Evolutionary conservation across 2,797 vertebrate genomes (phyloP).

Genomic region (Arctocebus calabarensis): DNA sequence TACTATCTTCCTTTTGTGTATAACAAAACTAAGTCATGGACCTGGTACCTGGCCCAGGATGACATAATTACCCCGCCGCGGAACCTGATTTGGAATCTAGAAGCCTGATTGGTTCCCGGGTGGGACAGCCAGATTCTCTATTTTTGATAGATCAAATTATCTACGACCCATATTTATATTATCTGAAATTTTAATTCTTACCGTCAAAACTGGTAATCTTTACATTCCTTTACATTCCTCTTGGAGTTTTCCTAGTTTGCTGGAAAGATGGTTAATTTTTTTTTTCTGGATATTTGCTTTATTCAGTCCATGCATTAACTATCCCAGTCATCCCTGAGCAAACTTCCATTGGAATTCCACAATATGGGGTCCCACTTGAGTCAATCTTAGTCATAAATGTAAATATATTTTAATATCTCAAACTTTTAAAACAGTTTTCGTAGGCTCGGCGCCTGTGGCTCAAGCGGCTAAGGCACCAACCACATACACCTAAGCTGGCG

Average conservation of each 20-base stretch:
- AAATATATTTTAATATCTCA: too few relatives aligned
- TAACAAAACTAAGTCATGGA: not conserved
- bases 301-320: not conserved
- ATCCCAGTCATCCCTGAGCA: not conserved
- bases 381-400: not conserved
- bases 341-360: not conserved
- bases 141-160: not conserved
- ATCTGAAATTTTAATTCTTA: not conserved
- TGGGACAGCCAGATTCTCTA: not conserved
- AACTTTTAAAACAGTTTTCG: too few relatives aligned
- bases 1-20: not conserved
- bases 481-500: too few relatives aligned
- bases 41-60: not conserved
- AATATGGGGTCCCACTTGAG: not conserved
- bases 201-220: not conserved
- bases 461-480: too few relatives aligned
- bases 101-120: not conserved
- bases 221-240: not conserved
- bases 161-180: not conserved
- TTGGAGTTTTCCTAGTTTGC: not conserved
- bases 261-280: not conserved
- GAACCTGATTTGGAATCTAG: not conserved
- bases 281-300: not conserved
- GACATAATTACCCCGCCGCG: not conserved
- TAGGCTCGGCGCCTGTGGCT: too few relatives aligned